Evolutionary conservation across 1,140 invertebrate genomes (phyloP).

Genomic region (Sinella curviseta): DNA sequence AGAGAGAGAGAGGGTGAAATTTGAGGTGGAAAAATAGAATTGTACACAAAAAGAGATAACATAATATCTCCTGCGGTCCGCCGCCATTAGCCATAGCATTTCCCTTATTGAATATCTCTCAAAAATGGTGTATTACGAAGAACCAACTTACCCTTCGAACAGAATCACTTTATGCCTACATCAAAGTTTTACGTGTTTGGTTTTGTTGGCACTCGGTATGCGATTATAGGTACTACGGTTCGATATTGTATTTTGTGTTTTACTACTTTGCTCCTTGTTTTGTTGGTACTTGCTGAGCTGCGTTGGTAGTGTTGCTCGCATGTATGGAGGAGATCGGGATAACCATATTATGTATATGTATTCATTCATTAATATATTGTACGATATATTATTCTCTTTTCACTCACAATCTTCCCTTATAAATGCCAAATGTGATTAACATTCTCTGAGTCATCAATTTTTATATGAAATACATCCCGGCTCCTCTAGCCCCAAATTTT

Average conservation of each 20-base stretch:
- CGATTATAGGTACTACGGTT: background rate
- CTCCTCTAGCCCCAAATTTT: too few species aligned
- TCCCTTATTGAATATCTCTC: background rate
- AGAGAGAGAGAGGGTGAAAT: background rate
- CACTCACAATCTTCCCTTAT: background rate
- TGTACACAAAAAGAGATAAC: background rate
- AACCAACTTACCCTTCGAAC: background rate
- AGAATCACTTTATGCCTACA: background rate
- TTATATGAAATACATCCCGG: too few species aligned
- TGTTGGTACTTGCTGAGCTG: background rate
- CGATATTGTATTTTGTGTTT: background rate
- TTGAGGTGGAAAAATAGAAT: background rate
- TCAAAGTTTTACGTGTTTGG: background rate
- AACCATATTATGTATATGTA: background rate
- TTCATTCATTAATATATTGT: background rate
- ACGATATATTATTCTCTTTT: background rate
- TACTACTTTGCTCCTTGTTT: background rate
- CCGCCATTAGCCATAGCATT: background rate
- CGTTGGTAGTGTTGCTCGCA: background rate
- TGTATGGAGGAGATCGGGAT: background rate
- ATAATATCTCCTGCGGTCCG: constrained; percentile 4
- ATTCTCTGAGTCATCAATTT: background rate
- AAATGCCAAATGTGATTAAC: background rate
- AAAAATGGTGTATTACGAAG: background rate
- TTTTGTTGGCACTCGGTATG: background rate